These are phyloP conservation scores for Muscicapa striata DNA, from an alignment of 2,797 vertebrate genomes.

Conservation along the genomic window DNA sequence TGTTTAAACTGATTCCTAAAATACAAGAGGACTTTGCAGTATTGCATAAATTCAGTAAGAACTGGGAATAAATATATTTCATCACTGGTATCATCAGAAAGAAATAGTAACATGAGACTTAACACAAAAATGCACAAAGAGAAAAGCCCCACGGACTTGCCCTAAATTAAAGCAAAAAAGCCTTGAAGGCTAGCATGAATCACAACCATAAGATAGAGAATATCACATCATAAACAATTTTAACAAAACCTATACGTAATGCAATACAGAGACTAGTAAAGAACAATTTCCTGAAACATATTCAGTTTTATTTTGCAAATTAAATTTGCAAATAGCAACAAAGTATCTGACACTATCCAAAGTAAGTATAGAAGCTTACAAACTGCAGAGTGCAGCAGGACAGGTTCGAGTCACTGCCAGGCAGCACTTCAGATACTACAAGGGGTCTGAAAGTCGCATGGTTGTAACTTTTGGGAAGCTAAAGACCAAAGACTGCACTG, in stretches of 20 bases:
- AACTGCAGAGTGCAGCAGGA: background rate
- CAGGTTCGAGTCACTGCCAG: background rate
- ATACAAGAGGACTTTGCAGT: background rate
- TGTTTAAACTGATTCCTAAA: background rate
- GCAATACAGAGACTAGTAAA: background rate
- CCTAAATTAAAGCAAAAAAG: constrained; percentile 13
- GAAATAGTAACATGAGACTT: background rate
- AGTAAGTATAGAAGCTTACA: background rate
- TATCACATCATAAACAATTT: background rate
- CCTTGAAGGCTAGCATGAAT: background rate
- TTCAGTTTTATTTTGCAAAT: background rate
- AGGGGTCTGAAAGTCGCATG: background rate
- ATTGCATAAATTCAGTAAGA: background rate
- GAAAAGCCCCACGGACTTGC: background rate
- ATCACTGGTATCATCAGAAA: background rate
- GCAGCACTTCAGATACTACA: background rate
- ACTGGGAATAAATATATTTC: constrained; percentile 2
- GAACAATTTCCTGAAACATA: background rate
- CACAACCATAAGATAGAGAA: background rate
- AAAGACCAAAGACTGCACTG: background rate
- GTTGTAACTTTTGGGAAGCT: background rate
- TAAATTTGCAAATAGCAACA: background rate
- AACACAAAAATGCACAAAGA: background rate
- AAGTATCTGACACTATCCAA: background rate
- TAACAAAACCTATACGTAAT: background rate